Evolutionary conservation across 2,797 vertebrate species (phyloP).

Genomic region (Pantherophis alleghaniensis): DNA sequence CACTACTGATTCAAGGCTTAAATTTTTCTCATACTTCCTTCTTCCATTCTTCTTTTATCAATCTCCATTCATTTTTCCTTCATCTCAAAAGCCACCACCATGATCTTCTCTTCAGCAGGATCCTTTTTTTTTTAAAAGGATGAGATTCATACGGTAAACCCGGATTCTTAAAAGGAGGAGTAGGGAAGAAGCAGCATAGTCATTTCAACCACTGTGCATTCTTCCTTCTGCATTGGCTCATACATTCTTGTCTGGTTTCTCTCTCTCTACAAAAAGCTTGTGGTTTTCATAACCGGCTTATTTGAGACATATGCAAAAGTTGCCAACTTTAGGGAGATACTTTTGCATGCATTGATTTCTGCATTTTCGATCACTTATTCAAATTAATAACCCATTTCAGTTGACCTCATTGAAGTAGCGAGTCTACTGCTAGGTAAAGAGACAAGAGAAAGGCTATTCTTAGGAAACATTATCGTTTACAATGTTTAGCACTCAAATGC

Average conservation of each 20-base stretch:
- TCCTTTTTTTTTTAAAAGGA: not conserved
- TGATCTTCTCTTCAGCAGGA: not conserved
- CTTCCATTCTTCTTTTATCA: not conserved
- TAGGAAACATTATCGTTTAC: slow-evolving; percentile 59
- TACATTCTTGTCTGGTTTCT: slow-evolving; percentile 34
- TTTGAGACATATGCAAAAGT: slow-evolving; percentile 40
- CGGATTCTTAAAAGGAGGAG: not conserved
- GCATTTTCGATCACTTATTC: slow-evolving; percentile 40
- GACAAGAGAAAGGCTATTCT: slow-evolving; percentile 33
- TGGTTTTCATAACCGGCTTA: slow-evolving; percentile 38
- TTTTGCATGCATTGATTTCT: slow-evolving; percentile 43
- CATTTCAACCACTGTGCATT: not conserved
- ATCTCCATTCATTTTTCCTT: not conserved
- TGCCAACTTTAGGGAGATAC: slow-evolving; percentile 33
- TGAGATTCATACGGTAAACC: not conserved
- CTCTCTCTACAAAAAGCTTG: slow-evolving; percentile 39
- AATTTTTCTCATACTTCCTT: not conserved
- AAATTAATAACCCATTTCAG: slow-evolving; percentile 50
- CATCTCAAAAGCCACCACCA: not conserved
- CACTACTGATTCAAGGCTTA: not conserved
- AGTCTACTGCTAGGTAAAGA: slow-evolving; percentile 30
- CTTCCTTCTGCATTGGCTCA: slow-evolving; percentile 11
- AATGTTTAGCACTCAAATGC: slow-evolving; percentile 62
- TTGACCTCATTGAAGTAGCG: slow-evolving; percentile 43
- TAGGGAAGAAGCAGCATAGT: not conserved